Percentiles rank a stretch among this genome's conserved stretches.
phyloP scores from a whole-genome alignment of 2,888 invertebrate species.

The Crossocerus cetratus region DNA sequence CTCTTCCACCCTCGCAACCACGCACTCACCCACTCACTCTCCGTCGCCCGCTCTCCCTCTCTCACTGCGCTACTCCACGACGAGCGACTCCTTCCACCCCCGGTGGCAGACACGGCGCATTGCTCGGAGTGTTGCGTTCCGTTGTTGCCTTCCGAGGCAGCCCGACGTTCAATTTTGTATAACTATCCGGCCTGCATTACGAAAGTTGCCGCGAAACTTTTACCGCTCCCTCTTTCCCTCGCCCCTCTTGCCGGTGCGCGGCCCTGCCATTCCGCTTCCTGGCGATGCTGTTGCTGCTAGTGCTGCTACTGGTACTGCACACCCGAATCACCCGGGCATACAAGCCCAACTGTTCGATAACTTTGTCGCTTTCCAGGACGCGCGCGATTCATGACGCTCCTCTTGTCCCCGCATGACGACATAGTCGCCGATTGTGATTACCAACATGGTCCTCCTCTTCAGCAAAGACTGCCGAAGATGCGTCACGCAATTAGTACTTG shows the following conservation, averaged over 20 bases:
- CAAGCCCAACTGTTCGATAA: slow-evolving; percentile 52
- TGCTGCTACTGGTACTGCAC: too few relatives aligned
- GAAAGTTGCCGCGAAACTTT: slow-evolving; percentile 64
- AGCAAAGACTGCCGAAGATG: too few relatives aligned
- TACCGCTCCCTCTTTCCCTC: slow-evolving; percentile 39
- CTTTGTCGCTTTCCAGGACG: slow-evolving; percentile 51
- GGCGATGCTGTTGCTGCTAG: neutral
- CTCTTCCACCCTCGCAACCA: slow-evolving; percentile 36
- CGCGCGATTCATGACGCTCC: slow-evolving; percentile 55
- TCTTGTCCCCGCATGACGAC: slow-evolving; percentile 9
- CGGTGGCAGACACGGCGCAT: slow-evolving; percentile 63
- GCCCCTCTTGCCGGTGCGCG: slow-evolving; percentile 8
- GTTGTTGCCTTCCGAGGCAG: slow-evolving; percentile 62
- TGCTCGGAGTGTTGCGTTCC: slow-evolving; percentile 64
- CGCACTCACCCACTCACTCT: slow-evolving; percentile 30
- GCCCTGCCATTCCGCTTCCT: slow-evolving; percentile 13
- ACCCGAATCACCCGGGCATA: neutral
- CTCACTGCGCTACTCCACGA: neutral
- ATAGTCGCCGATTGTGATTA: too few relatives aligned
- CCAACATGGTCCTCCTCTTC: too few relatives aligned
- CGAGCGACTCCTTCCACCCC: slow-evolving; percentile 14
- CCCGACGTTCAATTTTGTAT: slow-evolving; percentile 70
- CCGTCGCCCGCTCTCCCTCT: neutral
- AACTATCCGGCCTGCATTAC: slow-evolving; percentile 62
- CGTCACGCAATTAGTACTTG: too few relatives aligned